These are phyloP conservation scores for Ambastaia sidthimunki DNA, from an alignment of 2,797 vertebrate species.

Conservation along the genomic window DNA sequence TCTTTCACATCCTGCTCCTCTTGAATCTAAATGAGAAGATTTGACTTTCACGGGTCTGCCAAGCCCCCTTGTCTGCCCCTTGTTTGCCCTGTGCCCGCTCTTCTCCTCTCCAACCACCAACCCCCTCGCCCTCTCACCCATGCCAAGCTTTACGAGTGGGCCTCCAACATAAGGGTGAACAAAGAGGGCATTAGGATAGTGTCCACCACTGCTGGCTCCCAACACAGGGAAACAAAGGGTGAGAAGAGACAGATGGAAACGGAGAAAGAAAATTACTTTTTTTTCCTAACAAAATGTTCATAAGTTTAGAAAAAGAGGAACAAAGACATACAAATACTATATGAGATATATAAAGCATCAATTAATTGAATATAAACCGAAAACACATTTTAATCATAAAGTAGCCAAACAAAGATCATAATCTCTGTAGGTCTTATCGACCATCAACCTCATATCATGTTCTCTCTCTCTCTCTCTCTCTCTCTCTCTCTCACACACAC, in stretches of 20 bases:
- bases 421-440: not conserved
- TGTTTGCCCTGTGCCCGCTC: slow-evolving; percentile 67
- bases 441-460: not conserved
- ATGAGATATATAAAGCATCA: not conserved
- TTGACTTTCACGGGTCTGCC: slow-evolving; percentile 81
- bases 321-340: not conserved
- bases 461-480: too few species aligned
- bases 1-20: slow-evolving; percentile 46
- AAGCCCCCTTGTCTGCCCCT: slow-evolving; percentile 74
- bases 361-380: not conserved
- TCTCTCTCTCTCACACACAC: too few species aligned
- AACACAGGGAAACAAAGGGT: slow-evolving; percentile 43
- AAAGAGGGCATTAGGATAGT: slow-evolving; percentile 69
- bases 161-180: slow-evolving; percentile 68
- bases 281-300: not conserved
- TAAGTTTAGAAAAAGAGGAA: not conserved
- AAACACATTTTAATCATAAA: not conserved
- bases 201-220: slow-evolving; percentile 67
- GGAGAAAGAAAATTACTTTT: not conserved
- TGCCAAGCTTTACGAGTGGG: slow-evolving; percentile 46
- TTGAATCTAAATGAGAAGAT: slow-evolving; percentile 86
- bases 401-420: not conserved
- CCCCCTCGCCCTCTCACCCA: slow-evolving; percentile 23
- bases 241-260: slow-evolving; percentile 7
- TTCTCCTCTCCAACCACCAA: slow-evolving; percentile 62